Percentiles rank a stretch among this genome's conserved stretches.
These are phyloP conservation scores for Haliclona indistincta DNA, from an alignment of 37 sponge, comb jelly and placozoan genomes.

Conservation along the genomic window DNA sequence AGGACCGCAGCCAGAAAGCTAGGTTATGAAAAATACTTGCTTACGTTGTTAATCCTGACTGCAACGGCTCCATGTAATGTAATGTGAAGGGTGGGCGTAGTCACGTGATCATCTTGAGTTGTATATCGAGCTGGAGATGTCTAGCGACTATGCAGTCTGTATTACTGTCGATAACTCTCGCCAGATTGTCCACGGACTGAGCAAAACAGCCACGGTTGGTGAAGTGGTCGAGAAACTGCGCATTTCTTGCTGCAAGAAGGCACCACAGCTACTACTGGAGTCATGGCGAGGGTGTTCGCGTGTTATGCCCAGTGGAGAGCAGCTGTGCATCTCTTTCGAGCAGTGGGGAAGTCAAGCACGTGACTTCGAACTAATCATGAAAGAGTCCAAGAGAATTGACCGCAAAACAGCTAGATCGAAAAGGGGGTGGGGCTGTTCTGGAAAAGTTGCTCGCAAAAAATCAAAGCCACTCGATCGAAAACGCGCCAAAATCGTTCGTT, in stretches of 20 bases:
- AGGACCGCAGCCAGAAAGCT: too few relatives aligned
- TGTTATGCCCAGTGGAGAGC: constrained; percentile 1
- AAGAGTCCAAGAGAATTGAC: background rate
- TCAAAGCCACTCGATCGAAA: too few relatives aligned
- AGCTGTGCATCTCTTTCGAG: background rate
- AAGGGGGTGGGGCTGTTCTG: too few relatives aligned
- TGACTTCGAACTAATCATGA: background rate
- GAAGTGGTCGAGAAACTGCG: constrained; percentile 13
- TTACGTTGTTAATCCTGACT: too few relatives aligned
- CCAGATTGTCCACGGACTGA: constrained; percentile 13
- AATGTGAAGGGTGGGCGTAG: background rate
- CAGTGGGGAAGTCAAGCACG: constrained; percentile 25
- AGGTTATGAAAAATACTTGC: too few relatives aligned
- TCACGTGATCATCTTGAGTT: background rate
- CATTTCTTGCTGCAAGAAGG: background rate
- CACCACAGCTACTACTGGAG: constrained; percentile 27
- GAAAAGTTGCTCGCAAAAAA: too few relatives aligned
- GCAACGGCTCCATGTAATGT: background rate
- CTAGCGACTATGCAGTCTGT: background rate
- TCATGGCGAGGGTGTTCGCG: constrained; percentile 21
- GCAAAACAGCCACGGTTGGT: background rate
- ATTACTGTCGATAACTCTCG: constrained; percentile 8
- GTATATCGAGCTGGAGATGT: constrained; percentile 1
- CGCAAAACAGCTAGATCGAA: too few relatives aligned
- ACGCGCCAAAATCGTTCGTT: too few relatives aligned